Base-by-base conservation (phyloP, 2,888 invertebrate species). In the Amphimallon solstitiale region DNA sequence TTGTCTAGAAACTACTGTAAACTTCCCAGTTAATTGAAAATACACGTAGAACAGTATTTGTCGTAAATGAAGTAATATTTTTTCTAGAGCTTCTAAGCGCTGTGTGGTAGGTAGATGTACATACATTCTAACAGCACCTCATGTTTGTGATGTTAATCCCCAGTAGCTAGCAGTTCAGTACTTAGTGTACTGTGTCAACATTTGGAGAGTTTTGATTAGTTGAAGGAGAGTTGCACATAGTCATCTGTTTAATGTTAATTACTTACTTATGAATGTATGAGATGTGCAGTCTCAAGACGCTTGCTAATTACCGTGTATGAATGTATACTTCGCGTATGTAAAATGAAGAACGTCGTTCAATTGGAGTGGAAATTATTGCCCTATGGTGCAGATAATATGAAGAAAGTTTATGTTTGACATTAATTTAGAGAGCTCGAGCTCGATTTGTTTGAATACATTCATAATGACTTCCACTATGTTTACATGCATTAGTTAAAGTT, bases 171-270 rank as follows among this genome's bases (percentile, higher is more conserved):
- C 3, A 51, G 54, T 38, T 43, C 15, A 49, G 63, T 65, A 66
- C 48, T 54, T 54, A 67, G 68, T 61, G 69, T 68, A 71, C 71
- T 72, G 61, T 74, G 74, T 73, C 71, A 73, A 73, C 72, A 74
- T 65, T 68, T 72, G 68, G 67, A 72, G 72, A 73, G 72, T 72
- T 72, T 73, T 72, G 72, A 73, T 74, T 73, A 74, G 71, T 64
- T 68, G 70, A 74, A 72, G 71, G 69, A 63, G 68, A 66, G 68
- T 67, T 38, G 67, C 66, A 68, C 66, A 67, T 67, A 66, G 65
- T 51, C 68, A 67, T 72, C 76, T 78, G 76, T 76, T 76, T 76
- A 74, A 76, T 76, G 75, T 77, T 77, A 78, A 78, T 78, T 78
- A 78, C 77, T 74, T 54, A 74, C 72, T 75, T 76, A 71, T 75